A percentile compares a stretch with the other conserved stretches of the same genome.
These are phyloP conservation scores for Perca fluviatilis DNA, from an alignment of 2,113 vertebrate species.

Conservation along the genomic window DNA sequence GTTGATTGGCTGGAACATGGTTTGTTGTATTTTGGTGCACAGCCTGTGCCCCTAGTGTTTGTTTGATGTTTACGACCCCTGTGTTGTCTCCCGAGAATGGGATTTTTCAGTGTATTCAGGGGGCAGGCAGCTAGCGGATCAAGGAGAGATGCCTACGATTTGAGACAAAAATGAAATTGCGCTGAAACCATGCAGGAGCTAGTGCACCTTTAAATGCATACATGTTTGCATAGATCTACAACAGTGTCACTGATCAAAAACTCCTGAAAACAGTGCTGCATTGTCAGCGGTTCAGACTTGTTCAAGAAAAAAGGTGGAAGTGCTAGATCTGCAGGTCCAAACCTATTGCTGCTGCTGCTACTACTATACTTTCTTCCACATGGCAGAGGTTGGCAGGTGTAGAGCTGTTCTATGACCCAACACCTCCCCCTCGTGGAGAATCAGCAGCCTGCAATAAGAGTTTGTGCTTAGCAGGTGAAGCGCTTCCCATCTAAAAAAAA, in stretches of 20 bases:
- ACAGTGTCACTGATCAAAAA: slow-evolving; percentile 3
- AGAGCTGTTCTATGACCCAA: neutral
- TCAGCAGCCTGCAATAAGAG: neutral
- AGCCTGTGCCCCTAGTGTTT: too few relatives aligned
- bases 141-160: too few relatives aligned
- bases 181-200: too few relatives aligned
- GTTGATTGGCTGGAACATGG: too few relatives aligned
- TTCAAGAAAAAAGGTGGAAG: neutral
- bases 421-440: slow-evolving; percentile 30
- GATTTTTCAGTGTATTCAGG: too few relatives aligned
- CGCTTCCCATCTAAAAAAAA: neutral
- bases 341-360: slow-evolving; percentile 30
- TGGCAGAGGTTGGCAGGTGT: slow-evolving; percentile 13
- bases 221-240: slow-evolving; percentile 16
- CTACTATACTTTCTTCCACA: slow-evolving; percentile 5
- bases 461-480: neutral
- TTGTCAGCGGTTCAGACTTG: neutral
- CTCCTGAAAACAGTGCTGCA: neutral
- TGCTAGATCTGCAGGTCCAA: neutral
- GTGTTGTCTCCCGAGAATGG: too few relatives aligned
- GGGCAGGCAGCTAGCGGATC: too few relatives aligned
- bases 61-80: too few relatives aligned
- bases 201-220: neutral
- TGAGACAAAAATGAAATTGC: too few relatives aligned
- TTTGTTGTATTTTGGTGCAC: too few relatives aligned